A percentile compares a stretch with the other conserved stretches of the same genome.
phyloP scores from a whole-genome alignment of 2,113 vertebrate species.

The Noctilio leporinus region DNA sequence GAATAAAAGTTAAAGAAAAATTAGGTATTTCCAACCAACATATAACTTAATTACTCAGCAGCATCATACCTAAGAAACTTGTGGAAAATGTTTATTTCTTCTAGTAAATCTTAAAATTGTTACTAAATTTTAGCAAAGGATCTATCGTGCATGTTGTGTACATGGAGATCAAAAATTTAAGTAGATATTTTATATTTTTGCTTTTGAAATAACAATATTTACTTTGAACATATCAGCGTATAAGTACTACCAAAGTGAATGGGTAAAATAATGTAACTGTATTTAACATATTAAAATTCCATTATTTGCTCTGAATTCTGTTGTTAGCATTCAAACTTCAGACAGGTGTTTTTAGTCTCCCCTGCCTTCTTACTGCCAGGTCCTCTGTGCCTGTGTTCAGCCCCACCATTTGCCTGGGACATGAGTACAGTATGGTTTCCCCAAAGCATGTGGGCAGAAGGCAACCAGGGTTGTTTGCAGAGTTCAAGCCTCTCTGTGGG shows the following conservation, averaged over 20 bases:
- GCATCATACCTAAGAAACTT: neutral
- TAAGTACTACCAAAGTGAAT: conserved; percentile 14
- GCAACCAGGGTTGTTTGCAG: neutral
- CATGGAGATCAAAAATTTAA: neutral
- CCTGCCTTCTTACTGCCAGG: neutral
- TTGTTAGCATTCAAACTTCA: neutral
- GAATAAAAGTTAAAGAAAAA: conserved; percentile 27
- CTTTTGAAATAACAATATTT: conserved; percentile 22
- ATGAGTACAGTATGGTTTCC: neutral
- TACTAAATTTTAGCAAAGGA: neutral
- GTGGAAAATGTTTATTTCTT: neutral
- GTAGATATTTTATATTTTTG: conserved; percentile 12
- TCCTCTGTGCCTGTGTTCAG: neutral
- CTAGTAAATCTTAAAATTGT: neutral
- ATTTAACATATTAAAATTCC: neutral
- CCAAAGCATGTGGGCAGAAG: neutral
- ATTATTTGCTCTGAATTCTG: neutral
- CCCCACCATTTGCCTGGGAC: too few species aligned
- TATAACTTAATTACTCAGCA: neutral
- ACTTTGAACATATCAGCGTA: neutral
- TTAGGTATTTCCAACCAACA: neutral
- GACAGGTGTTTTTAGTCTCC: neutral
- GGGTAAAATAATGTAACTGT: neutral
- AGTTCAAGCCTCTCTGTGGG: neutral
- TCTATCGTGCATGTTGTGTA: neutral